These are phyloP conservation scores for Bombus impatiens DNA, from an alignment of 1,140 invertebrate species.

Conservation along the genomic window DNA sequence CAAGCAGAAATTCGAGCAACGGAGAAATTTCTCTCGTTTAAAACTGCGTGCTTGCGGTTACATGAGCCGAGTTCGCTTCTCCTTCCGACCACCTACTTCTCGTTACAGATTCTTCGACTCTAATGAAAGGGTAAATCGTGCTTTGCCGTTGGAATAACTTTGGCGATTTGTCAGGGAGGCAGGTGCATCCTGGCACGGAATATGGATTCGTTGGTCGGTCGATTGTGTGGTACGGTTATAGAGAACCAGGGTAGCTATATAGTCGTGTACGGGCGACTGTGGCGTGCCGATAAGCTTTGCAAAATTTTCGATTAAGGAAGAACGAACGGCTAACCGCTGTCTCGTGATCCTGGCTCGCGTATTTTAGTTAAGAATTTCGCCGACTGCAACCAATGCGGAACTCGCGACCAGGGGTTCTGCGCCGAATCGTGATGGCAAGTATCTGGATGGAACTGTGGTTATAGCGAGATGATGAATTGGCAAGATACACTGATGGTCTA, in stretches of 20 bases:
- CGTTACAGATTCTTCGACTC: slow-evolving; percentile 43
- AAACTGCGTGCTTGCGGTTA: slow-evolving; percentile 38
- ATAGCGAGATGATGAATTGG: too few species aligned
- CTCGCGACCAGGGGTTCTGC: background rate
- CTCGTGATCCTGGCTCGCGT: slow-evolving; percentile 14
- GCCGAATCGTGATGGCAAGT: background rate
- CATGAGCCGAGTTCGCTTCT: background rate
- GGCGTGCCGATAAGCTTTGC: slow-evolving; percentile 68
- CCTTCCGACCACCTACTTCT: slow-evolving; percentile 14
- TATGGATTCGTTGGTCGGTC: slow-evolving; percentile 70
- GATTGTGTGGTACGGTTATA: slow-evolving; percentile 38
- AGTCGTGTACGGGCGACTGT: background rate
- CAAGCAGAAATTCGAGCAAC: slow-evolving; percentile 64
- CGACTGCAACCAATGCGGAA: background rate
- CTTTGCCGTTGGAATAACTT: slow-evolving; percentile 50
- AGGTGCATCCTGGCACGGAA: slow-evolving; percentile 72
- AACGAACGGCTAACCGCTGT: slow-evolving; percentile 23
- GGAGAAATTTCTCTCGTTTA: slow-evolving; percentile 58
- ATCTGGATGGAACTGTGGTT: background rate
- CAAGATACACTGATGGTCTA: too few species aligned
- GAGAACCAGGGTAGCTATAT: background rate
- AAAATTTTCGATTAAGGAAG: slow-evolving; percentile 57
- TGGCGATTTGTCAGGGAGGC: slow-evolving; percentile 59
- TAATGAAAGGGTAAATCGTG: slow-evolving; percentile 58
- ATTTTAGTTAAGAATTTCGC: slow-evolving; percentile 31